Evolutionary conservation across 2,888 invertebrate genomes (phyloP).

Genomic region (Lasioglossum villosulum): DNA sequence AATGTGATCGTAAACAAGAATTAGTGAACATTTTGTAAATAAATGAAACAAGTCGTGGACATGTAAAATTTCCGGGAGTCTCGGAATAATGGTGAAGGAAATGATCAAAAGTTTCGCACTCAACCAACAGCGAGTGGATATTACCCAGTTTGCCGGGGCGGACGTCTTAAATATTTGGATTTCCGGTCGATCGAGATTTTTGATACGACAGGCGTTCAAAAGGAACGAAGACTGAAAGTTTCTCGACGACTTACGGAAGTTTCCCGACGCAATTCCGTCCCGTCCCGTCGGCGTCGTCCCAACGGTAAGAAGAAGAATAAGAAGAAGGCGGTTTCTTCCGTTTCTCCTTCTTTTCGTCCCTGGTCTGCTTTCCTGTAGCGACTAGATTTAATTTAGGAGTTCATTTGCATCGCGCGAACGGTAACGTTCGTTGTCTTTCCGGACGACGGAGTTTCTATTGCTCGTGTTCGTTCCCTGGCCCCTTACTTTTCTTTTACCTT

Average conservation of each 20-base stretch:
- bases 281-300: constrained; percentile 21
- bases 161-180: constrained; percentile 16
- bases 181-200: constrained; percentile 36
- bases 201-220: constrained; percentile 14
- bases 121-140: neutral
- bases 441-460: constrained; percentile 8
- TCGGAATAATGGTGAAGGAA: neutral
- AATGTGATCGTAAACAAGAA: too few relatives aligned
- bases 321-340: constrained; percentile 1
- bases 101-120: neutral
- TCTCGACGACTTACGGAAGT: constrained; percentile 46
- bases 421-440: constrained; percentile 52
- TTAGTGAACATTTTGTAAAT: neutral
- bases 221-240: constrained; percentile 54
- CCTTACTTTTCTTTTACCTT: neutral
- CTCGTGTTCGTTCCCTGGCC: neutral
- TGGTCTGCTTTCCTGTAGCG: constrained; percentile 33
- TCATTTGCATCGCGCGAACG: constrained; percentile 69
- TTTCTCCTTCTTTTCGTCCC: constrained; percentile 23
- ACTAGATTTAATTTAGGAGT: constrained; percentile 75
- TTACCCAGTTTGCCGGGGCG: constrained; percentile 7
- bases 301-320: constrained; percentile 24
- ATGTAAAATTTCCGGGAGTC: neutral
- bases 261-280: constrained; percentile 53
- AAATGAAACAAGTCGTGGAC: neutral